phyloP scores from a whole-genome alignment of 2,113 vertebrate species.

The Calidris pugnax region DNA sequence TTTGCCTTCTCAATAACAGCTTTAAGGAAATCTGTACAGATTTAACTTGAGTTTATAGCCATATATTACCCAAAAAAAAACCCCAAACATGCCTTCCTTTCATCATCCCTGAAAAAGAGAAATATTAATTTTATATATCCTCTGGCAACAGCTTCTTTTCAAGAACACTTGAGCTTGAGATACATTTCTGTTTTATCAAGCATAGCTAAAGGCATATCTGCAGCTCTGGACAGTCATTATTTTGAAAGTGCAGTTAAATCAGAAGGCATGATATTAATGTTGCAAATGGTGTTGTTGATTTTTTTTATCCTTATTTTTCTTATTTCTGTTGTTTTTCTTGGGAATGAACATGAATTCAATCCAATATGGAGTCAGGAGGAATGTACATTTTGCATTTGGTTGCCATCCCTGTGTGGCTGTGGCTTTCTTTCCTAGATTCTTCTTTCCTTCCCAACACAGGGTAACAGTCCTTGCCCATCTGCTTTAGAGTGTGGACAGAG shows the following conservation, averaged over 20 bases:
- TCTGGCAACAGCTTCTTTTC: not conserved
- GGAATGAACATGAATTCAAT: not conserved
- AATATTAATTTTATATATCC: not conserved
- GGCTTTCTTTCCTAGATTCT: not conserved
- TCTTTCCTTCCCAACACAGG: not conserved
- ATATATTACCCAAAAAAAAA: not conserved
- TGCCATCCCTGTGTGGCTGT: not conserved
- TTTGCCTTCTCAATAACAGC: slow-evolving; percentile 12
- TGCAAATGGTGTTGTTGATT: not conserved
- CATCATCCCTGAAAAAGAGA: not conserved
- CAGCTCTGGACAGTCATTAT: not conserved
- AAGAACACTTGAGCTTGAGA: not conserved
- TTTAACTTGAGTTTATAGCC: not conserved
- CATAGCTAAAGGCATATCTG: not conserved
- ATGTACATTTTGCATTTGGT: not conserved
- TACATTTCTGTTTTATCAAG: not conserved
- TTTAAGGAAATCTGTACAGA: slow-evolving; percentile 7
- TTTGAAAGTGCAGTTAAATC: not conserved
- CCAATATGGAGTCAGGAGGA: not conserved
- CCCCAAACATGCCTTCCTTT: not conserved
- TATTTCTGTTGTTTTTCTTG: not conserved
- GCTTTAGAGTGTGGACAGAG: not conserved
- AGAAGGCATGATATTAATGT: not conserved
- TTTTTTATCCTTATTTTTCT: not conserved
- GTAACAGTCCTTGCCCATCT: not conserved